These are phyloP conservation scores for Mormyrus hasselquistii DNA, from an alignment of 2,797 vertebrate species.

Conservation along the genomic window DNA sequence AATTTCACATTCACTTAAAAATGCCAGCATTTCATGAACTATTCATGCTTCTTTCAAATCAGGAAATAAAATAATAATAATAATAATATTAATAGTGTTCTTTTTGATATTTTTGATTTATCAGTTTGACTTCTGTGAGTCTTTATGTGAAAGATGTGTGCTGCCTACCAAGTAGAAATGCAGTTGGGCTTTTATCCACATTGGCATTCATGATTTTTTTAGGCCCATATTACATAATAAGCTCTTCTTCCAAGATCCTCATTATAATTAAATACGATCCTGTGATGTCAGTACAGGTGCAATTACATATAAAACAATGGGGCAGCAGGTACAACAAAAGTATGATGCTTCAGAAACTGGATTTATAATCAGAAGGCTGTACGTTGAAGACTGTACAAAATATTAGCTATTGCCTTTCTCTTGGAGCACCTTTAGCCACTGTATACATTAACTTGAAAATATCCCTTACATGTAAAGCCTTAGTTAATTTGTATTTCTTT, in stretches of 20 bases:
- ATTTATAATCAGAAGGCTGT: background rate
- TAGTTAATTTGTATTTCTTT: background rate
- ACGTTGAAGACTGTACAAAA: background rate
- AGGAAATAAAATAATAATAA: background rate
- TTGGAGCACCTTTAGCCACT: background rate
- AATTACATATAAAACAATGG: background rate
- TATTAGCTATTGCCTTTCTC: background rate
- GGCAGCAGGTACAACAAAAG: background rate
- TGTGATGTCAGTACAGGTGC: background rate
- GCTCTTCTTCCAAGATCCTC: background rate
- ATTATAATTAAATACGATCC: background rate
- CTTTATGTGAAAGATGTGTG: background rate
- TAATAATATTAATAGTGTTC: background rate
- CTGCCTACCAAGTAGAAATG: background rate
- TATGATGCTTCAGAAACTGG: background rate
- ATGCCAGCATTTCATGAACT: background rate
- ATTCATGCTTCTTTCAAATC: background rate
- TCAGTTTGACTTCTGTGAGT: background rate
- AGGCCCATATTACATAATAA: background rate
- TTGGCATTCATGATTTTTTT: background rate
- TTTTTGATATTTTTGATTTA: background rate
- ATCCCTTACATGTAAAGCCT: background rate
- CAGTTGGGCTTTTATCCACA: background rate
- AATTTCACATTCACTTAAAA: background rate
- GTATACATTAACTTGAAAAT: background rate